A percentile compares a stretch with the other conserved stretches of the same genome.
These are phyloP conservation scores for Aradus depressus DNA, from an alignment of 2,888 invertebrate genomes.

Conservation along the genomic window DNA sequence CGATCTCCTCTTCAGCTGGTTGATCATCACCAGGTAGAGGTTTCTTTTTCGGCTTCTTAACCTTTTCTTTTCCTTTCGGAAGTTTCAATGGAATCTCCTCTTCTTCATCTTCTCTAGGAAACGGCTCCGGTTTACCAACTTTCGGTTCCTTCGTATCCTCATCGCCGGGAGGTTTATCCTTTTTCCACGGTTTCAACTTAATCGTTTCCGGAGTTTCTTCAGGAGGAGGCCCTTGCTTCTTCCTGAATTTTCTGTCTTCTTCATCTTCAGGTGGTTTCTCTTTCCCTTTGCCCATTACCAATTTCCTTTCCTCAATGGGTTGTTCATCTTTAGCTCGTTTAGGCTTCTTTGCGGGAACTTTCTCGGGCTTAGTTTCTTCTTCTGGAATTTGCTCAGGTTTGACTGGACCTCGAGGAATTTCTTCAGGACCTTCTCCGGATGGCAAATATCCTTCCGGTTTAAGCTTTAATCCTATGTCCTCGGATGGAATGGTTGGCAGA, in stretches of 20 bases:
- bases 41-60: constrained; percentile 29
- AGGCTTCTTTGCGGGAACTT: constrained; percentile 28
- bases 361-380: constrained; percentile 29
- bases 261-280: constrained; percentile 30
- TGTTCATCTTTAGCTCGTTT: constrained; percentile 26
- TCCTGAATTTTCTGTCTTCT: constrained; percentile 37
- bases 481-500: constrained; percentile 30
- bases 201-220: constrained; percentile 36
- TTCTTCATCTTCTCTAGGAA: constrained; percentile 22
- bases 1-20: constrained; percentile 31
- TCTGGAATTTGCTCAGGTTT: constrained; percentile 14
- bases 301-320: constrained; percentile 27
- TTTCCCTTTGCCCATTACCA: constrained; percentile 27
- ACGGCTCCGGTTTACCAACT: constrained; percentile 11
- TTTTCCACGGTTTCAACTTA: constrained; percentile 35
- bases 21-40: constrained; percentile 34
- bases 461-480: constrained; percentile 30
- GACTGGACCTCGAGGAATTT: background rate
- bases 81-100: background rate
- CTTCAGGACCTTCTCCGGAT: constrained; percentile 27
- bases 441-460: constrained; percentile 33
- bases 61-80: constrained; percentile 4
- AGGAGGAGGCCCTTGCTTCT: constrained; percentile 37
- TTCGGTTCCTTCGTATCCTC: constrained; percentile 31
- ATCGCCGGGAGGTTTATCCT: constrained; percentile 34